Evolutionary conservation across 1,140 invertebrate species (phyloP), one percentile per base, ranked within the genome.

Genomic region (Bombus superbus): DNA sequence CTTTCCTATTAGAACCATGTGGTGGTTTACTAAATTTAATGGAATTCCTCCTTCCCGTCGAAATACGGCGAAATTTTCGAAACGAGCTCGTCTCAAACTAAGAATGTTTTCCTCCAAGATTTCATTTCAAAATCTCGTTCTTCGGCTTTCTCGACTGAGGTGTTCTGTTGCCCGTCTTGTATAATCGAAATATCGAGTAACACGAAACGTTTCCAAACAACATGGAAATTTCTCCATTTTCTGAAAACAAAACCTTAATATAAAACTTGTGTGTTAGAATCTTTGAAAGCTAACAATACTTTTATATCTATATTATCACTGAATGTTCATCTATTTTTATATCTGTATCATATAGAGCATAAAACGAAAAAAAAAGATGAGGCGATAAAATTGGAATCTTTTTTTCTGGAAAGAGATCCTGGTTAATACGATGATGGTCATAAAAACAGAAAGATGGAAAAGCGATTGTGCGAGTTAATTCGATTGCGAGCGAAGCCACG

Each of bases 171-270:
- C 47, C 6, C 25, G 47, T n/a, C 47, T 62, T 40, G 28, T 78
- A 59, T 72, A 84, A 79, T 71, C 75, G 66, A 72, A 79, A 38
- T 79, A 62, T 79, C 82, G 38, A 47, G 8, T 69, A 69, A 47
- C 40, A 13, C 11, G 62, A 32, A 57, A 59, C 22, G 59, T 38
- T 38, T 5, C 8, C 1, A 10, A 18, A 25, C 18, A 59, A 40
- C 3, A 57, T 28, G 72, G 18, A 22, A 47, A 83, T 47, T 71
- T 40, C 28, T 28, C 35, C 28, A 4, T 6, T 32, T 35, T 47
- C 59, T 15, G 57, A 32, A 18, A 25, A 8, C 8, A 71, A 25
- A 80, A 71, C 2, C 32, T 32, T 13, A 10, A 22, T 53, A 53
- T 22, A 53, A 53, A 53, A 53, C 22, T 22, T 53, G 47, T 53